phyloP scores from a whole-genome alignment of 2,113 vertebrate species.

The Zosterops japonicus region DNA sequence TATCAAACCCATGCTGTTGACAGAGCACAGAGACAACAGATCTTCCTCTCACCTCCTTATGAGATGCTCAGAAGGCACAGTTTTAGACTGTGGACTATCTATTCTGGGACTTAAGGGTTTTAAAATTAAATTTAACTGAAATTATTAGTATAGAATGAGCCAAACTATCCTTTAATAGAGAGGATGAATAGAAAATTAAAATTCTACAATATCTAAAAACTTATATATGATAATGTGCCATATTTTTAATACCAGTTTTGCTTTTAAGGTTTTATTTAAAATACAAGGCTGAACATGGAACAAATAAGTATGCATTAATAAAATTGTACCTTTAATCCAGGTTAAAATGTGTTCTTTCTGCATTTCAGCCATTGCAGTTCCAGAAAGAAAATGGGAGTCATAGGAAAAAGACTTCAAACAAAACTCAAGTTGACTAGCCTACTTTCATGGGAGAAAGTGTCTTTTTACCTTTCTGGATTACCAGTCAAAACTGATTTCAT shows the following conservation, averaged over 20 bases:
- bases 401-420: neutral
- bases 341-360: neutral
- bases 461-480: neutral
- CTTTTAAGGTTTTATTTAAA: neutral
- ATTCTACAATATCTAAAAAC: neutral
- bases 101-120: neutral
- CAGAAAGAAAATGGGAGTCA: neutral
- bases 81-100: neutral
- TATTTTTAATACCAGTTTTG: neutral
- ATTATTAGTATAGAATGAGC: neutral
- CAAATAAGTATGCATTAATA: neutral
- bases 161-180: neutral
- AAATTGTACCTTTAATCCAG: neutral
- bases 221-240: fast-evolving
- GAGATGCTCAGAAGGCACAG: neutral
- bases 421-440: neutral
- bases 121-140: neutral
- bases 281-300: neutral
- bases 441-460: neutral
- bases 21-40: neutral
- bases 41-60: neutral
- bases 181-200: neutral
- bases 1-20: neutral
- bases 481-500: neutral
- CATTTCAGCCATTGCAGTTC: neutral